Evolutionary conservation across 2,888 invertebrate species (phyloP).

Genomic region (Lasioglossum figueresi): DNA sequence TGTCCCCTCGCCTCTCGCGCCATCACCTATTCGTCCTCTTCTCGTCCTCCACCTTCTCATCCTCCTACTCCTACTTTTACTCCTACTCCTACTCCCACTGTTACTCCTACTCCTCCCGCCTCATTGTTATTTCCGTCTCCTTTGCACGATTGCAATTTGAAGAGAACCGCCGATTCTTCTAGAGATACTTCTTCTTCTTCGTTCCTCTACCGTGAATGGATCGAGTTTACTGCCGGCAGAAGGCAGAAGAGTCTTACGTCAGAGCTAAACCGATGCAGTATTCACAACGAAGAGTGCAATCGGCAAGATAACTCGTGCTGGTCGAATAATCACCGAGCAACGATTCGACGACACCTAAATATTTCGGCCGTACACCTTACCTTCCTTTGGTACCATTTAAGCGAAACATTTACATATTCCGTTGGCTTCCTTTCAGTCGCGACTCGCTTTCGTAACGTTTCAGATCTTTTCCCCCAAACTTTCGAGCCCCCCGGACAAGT

Average conservation of each 20-base stretch:
- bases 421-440: background rate
- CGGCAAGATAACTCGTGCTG: constrained; percentile 25
- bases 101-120: background rate
- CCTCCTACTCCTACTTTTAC: background rate
- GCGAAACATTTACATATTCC: constrained; percentile 10
- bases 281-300: constrained; percentile 40
- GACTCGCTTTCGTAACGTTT: background rate
- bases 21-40: constrained; percentile 11
- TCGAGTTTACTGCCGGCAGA: constrained; percentile 42
- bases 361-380: background rate
- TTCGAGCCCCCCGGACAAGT: background rate
- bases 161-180: constrained; percentile 43
- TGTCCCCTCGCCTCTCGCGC: constrained; percentile 22
- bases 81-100: background rate
- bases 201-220: constrained; percentile 25
- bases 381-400: background rate
- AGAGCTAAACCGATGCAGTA: constrained; percentile 57
- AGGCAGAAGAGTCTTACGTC: constrained; percentile 50
- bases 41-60: constrained; percentile 13
- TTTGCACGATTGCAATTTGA: constrained; percentile 60
- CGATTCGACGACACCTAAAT: constrained; percentile 30
- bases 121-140: constrained; percentile 53
- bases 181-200: background rate
- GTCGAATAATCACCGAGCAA: constrained; percentile 33
- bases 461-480: background rate